Percentiles rank a stretch among this genome's conserved stretches.
These are phyloP conservation scores for Harmothoe impar DNA, from an alignment of 2,888 invertebrate genomes.

Conservation along the genomic window DNA sequence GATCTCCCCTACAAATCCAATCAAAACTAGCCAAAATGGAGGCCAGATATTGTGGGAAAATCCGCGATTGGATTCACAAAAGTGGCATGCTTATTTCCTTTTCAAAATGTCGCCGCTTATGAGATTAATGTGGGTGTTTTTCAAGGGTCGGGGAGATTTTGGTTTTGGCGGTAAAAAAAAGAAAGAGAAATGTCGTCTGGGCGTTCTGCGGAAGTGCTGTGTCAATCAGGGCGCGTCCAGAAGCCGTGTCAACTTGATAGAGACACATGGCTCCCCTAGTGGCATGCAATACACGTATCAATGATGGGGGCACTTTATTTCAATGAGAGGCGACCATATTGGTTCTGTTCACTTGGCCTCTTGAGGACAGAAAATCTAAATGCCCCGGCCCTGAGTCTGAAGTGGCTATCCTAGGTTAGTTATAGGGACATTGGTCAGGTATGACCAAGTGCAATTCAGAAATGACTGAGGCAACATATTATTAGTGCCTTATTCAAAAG, in stretches of 20 bases:
- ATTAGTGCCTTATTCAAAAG: no score
- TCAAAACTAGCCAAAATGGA: not conserved
- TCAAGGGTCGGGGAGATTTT: not conserved
- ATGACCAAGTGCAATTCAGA: no score
- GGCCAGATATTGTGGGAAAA: not conserved
- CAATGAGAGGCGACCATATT: no score
- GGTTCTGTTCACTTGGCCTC: no score
- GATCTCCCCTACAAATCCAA: not conserved
- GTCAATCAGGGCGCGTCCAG: not conserved
- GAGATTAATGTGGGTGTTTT: not conserved
- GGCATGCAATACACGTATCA: not conserved
- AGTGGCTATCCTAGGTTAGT: no score
- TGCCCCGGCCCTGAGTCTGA: no score
- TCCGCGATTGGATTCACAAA: not conserved
- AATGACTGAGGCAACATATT: no score
- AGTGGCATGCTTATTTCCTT: not conserved
- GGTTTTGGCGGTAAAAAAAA: not conserved
- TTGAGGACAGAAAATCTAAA: no score
- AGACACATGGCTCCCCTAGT: not conserved
- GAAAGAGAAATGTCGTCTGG: not conserved
- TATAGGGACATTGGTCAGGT: no score
- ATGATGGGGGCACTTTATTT: not conserved
- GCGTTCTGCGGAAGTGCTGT: not conserved
- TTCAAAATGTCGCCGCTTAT: not conserved
- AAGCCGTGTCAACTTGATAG: not conserved